Percentiles rank a stretch among this genome's conserved stretches.
Conservation (phyloP, 1,140 invertebrate species). For the Brachionus manjavacas region DNA sequence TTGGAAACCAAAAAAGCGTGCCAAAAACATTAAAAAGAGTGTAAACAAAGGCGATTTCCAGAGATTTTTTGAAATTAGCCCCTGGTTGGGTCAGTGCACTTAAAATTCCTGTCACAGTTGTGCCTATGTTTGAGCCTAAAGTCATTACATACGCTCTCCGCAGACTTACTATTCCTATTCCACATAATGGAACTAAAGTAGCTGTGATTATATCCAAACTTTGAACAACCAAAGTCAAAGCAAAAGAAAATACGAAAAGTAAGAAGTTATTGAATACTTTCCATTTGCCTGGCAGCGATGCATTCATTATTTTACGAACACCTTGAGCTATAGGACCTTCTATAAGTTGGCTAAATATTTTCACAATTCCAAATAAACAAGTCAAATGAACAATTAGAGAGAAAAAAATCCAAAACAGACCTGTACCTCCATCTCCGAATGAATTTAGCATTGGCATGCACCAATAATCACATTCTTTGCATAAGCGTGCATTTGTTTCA, state of each 20-base stretch:
- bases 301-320: slow-evolving; percentile 61
- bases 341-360: background rate
- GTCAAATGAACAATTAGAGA: background rate
- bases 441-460: background rate
- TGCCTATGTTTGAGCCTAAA: slow-evolving; percentile 65
- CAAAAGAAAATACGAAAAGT: slow-evolving; percentile 56
- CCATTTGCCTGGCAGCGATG: slow-evolving; percentile 59
- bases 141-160: slow-evolving; percentile 65
- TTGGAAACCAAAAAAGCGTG: slow-evolving; percentile 63
- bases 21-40: slow-evolving; percentile 65
- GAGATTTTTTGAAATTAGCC: slow-evolving; percentile 51
- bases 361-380: slow-evolving; percentile 20
- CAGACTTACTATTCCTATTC: slow-evolving; percentile 62
- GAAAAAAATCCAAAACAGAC: slow-evolving; percentile 2
- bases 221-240: slow-evolving; percentile 64
- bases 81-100: slow-evolving; percentile 59
- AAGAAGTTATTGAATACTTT: slow-evolving; percentile 61
- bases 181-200: slow-evolving; percentile 64
- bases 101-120: slow-evolving; percentile 62
- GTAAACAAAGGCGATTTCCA: slow-evolving; percentile 65
- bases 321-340: slow-evolving; percentile 59
- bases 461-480: background rate
- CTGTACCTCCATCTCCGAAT: background rate
- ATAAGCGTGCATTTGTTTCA: background rate
- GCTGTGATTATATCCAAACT: slow-evolving; percentile 66